Evolutionary conservation across 1,140 invertebrate genomes (phyloP).

Genomic region (Adelges cooleyi): DNA sequence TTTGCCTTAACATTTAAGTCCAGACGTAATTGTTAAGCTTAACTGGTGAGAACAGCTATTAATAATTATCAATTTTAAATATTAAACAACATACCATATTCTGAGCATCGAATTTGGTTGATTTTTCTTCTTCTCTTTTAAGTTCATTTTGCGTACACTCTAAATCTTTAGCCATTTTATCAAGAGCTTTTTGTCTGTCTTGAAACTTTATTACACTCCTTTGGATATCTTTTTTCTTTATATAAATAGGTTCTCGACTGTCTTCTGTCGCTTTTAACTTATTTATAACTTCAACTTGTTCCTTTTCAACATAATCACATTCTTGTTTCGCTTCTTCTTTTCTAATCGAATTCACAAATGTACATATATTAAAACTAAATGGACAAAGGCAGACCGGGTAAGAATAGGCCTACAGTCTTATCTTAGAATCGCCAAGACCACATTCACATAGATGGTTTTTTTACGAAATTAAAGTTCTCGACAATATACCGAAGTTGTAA

Average conservation of each 20-base stretch:
- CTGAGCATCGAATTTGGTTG: not conserved
- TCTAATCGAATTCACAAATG: not conserved
- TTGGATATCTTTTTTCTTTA: conserved; percentile 8
- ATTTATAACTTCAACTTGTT: not conserved
- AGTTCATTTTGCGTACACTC: not conserved
- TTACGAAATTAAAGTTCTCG: too few relatives aligned
- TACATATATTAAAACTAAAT: too few relatives aligned
- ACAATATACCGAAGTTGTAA: too few relatives aligned
- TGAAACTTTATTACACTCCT: not conserved
- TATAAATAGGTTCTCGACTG: not conserved
- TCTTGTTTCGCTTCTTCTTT: not conserved
- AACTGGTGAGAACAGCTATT: too few relatives aligned
- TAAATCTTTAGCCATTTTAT: not conserved
- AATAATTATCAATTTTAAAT: too few relatives aligned
- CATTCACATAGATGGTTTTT: too few relatives aligned
- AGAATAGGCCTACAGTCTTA: too few relatives aligned
- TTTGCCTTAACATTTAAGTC: too few relatives aligned
- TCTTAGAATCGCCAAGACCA: too few relatives aligned
- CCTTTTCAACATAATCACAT: not conserved
- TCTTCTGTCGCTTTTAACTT: not conserved
- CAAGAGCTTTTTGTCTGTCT: not conserved
- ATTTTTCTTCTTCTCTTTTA: not conserved
- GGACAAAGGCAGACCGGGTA: too few relatives aligned
- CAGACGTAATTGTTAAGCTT: too few relatives aligned
- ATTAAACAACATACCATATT: too few relatives aligned